phyloP scores from a whole-genome alignment of 1,140 invertebrate species.

The Steinernema feltiae region DNA sequence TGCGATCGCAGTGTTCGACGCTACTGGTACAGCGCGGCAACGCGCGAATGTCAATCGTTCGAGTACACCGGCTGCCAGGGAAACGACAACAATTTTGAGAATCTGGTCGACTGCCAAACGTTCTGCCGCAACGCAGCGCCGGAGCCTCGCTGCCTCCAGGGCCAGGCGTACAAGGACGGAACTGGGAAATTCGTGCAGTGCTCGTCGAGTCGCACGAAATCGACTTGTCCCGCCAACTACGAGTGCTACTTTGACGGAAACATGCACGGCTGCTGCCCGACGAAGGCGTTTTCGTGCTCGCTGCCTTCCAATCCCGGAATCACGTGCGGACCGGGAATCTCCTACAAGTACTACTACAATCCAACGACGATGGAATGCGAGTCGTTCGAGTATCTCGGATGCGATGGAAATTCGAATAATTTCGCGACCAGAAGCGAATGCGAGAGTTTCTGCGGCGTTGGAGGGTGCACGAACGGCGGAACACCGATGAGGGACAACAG shows the following conservation, averaged over 20 bases:
- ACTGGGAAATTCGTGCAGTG: conserved; percentile 31
- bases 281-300: conserved; percentile 35
- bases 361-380: conserved; percentile 25
- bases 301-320: conserved; percentile 32
- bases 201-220: conserved; percentile 20
- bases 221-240: conserved; percentile 30
- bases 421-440: conserved; percentile 35
- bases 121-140: conserved; percentile 37
- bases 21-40: conserved; percentile 32
- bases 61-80: conserved; percentile 38
- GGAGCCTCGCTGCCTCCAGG: conserved; percentile 33
- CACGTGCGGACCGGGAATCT: conserved; percentile 38
- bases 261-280: conserved; percentile 35
- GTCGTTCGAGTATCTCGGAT: conserved; percentile 32
- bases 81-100: conserved; percentile 40
- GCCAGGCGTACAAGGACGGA: conserved; percentile 35
- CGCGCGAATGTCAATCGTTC: conserved; percentile 31
- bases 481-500: conserved; percentile 28
- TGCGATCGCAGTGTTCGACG: conserved; percentile 32
- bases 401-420: conserved; percentile 37
- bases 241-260: conserved; percentile 36
- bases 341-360: conserved; percentile 39
- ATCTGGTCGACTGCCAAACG: conserved; percentile 33
- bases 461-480: conserved; percentile 35
- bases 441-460: conserved; percentile 38